Conservation (phyloP, 2,113 vertebrate genomes). For the Eidolon helvum region DNA sequence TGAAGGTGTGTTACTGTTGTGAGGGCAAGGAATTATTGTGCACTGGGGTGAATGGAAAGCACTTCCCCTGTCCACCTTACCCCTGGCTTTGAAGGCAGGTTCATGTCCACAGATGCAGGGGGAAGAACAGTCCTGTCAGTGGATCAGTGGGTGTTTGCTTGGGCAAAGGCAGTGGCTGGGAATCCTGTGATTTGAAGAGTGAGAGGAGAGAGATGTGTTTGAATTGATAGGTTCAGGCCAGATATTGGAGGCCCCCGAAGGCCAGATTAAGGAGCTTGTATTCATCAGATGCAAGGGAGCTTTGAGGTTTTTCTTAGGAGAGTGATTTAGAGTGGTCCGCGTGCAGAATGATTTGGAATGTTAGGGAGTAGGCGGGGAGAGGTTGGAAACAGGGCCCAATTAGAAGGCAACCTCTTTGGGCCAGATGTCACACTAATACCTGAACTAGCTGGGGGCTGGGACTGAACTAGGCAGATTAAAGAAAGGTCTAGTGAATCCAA, state of each 20-base stretch:
- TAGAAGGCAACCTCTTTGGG: neutral
- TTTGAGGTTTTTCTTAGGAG: neutral
- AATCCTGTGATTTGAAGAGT: neutral
- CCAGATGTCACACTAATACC: neutral
- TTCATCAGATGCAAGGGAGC: neutral
- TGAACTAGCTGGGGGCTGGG: neutral
- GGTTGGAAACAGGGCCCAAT: neutral
- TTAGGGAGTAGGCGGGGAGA: neutral
- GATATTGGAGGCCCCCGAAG: neutral
- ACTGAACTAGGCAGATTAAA: neutral
- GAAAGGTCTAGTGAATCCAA: neutral
- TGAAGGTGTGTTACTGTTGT: neutral
- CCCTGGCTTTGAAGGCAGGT: neutral
- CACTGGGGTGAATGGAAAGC: neutral
- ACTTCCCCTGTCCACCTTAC: too few species aligned
- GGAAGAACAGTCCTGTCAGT: neutral
- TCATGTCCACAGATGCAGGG: neutral
- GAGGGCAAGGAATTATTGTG: neutral
- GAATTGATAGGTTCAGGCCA: neutral
- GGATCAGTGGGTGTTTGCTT: neutral
- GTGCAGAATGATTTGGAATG: neutral
- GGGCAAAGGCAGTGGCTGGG: neutral
- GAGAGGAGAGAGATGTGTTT: neutral
- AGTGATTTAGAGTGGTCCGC: neutral
- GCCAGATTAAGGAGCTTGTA: neutral